Conservation (phyloP, 1,140 invertebrate species). For the Sarcophaga bullata region DNA sequence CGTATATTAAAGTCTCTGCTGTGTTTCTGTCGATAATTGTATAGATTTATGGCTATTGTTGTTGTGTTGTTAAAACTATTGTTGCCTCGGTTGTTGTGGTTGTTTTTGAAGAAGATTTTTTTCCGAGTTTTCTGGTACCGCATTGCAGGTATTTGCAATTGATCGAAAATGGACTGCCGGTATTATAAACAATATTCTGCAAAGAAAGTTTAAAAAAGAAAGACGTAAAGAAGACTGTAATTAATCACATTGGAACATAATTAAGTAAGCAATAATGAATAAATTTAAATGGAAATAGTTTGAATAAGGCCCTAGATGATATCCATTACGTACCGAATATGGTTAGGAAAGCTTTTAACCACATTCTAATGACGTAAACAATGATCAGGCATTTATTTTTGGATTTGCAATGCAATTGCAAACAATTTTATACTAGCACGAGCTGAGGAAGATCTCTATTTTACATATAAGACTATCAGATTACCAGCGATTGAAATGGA, state of each 20-base stretch:
- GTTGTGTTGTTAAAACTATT: conserved; percentile 20
- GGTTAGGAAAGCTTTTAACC: neutral
- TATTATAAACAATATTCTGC: neutral
- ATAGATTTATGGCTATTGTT: conserved; percentile 30
- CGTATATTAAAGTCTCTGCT: neutral
- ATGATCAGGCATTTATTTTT: neutral
- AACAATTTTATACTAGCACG: no score
- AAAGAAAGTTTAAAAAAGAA: neutral
- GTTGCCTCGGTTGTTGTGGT: neutral
- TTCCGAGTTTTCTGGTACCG: conserved; percentile 38
- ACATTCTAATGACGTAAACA: neutral
- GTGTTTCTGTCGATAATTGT: conserved; percentile 31
- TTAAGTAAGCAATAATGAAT: no score
- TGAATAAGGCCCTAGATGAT: neutral
- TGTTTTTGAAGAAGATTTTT: conserved; percentile 24
- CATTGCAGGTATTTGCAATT: conserved; percentile 34
- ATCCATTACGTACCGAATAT: no score
- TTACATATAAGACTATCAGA: no score
- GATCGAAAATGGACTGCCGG: neutral
- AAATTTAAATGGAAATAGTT: no score
- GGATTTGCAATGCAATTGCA: neutral
- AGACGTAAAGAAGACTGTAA: neutral
- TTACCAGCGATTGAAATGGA: no score
- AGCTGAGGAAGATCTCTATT: no score
- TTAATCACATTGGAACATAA: no score